These are phyloP conservation scores for Anthophora plumipes DNA, from an alignment of 2,888 invertebrate genomes.

Conservation along the genomic window DNA sequence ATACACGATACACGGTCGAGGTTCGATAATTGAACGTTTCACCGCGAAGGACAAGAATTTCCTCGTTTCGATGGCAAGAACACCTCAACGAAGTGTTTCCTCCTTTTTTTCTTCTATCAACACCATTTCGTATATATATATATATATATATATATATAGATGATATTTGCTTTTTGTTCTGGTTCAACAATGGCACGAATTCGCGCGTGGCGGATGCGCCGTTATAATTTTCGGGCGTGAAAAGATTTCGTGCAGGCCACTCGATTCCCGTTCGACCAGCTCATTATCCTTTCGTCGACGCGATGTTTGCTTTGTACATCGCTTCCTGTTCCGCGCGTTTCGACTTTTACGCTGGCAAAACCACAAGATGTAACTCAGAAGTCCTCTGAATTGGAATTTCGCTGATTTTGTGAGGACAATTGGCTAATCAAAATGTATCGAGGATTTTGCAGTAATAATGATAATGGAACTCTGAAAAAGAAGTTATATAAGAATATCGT, in stretches of 20 bases:
- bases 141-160: too few relatives aligned
- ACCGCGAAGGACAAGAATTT: neutral
- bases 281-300: constrained; percentile 43
- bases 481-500: too few relatives aligned
- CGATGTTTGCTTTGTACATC: constrained; percentile 42
- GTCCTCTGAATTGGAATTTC: too few relatives aligned
- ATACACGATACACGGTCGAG: neutral
- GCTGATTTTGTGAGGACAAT: too few relatives aligned
- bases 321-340: constrained; percentile 42
- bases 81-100: neutral
- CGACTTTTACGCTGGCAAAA: constrained; percentile 13
- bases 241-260: constrained; percentile 57
- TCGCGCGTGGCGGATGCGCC: constrained; percentile 55
- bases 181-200: constrained; percentile 47
- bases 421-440: too few relatives aligned
- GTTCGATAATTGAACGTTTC: neutral
- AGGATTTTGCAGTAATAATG: too few relatives aligned
- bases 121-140: constrained; percentile 6
- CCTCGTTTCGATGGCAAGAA: neutral
- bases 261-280: constrained; percentile 32
- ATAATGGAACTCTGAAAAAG: too few relatives aligned
- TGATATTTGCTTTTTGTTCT: constrained; percentile 28
- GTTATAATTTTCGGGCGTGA: constrained; percentile 64
- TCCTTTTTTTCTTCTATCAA: neutral
- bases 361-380: too few relatives aligned